phyloP scores from a whole-genome alignment of 1,140 invertebrate species.

The Caenorhabditis brenneri region DNA sequence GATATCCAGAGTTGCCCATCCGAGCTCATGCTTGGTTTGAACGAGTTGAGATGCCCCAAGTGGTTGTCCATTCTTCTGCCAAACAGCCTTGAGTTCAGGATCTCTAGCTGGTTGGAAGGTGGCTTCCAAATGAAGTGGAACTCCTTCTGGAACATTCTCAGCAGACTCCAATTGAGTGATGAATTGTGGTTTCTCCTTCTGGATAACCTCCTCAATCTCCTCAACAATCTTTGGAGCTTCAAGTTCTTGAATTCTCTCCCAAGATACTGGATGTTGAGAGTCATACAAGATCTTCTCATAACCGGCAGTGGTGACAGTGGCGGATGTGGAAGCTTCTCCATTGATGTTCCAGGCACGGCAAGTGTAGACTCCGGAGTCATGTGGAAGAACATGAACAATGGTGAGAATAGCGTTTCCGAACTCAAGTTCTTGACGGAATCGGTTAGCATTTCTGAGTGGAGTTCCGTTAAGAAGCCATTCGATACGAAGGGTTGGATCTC shows the following conservation, averaged over 20 bases:
- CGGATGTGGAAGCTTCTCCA: conserved; percentile 89
- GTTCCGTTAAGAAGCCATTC: conserved; percentile 93
- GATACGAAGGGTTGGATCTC: conserved; percentile 90
- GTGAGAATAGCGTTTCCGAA: conserved; percentile 90
- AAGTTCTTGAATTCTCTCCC: conserved; percentile 68
- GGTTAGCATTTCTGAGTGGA: conserved; percentile 78
- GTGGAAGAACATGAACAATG: conserved; percentile 83
- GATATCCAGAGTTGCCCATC: conserved; percentile 69
- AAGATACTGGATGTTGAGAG: conserved; percentile 65
- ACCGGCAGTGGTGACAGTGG: conserved; percentile 80
- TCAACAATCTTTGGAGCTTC: conserved; percentile 61
- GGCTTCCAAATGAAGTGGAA: conserved; percentile 91
- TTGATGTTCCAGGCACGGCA: conserved; percentile 87
- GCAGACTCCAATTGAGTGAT: conserved; percentile 65
- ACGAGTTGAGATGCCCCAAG: conserved; percentile 66
- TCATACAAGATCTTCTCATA: conserved; percentile 58
- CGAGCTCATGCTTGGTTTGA: conserved; percentile 63
- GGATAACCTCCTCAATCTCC: conserved; percentile 64
- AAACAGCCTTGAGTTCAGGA: conserved; percentile 86
- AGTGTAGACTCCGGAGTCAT: conserved; percentile 92
- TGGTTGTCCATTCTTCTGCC: conserved; percentile 58
- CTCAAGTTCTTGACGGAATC: conserved; percentile 75
- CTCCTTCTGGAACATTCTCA: conserved; percentile 77
- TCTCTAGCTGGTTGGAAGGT: conserved; percentile 93
- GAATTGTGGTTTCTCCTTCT: conserved; percentile 69